A percentile compares a stretch with the other conserved stretches of the same genome.
These are phyloP conservation scores for Paramacrobiotus metropolitanus DNA, from an alignment of 1,140 invertebrate species.

Conservation along the genomic window DNA sequence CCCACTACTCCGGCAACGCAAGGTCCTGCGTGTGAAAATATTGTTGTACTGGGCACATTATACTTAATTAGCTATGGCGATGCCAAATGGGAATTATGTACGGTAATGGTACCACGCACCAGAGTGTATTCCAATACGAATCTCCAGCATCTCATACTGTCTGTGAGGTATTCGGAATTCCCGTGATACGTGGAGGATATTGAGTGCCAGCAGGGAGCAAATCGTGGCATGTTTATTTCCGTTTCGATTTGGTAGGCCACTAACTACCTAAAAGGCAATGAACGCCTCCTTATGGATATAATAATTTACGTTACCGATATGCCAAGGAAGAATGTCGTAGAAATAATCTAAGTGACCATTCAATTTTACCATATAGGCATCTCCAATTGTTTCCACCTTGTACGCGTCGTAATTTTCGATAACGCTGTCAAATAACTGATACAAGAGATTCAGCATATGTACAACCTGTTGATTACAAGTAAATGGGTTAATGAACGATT, in stretches of 20 bases:
- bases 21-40: background rate
- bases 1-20: background rate
- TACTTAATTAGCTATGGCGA: background rate
- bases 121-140: slow-evolving; percentile 84
- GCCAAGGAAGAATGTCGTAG: no score
- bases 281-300: background rate
- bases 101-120: slow-evolving; percentile 28
- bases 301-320: no score
- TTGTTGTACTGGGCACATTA: no score
- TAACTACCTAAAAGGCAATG: slow-evolving; percentile 23
- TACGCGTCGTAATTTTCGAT: slow-evolving; percentile 21
- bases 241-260: slow-evolving; percentile 32
- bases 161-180: slow-evolving; percentile 72
- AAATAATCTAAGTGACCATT: no score
- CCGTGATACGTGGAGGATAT: slow-evolving; percentile 54
- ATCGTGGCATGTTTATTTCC: slow-evolving; percentile 32
- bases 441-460: slow-evolving; percentile 20
- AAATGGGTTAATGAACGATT: no score
- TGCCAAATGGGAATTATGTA: background rate
- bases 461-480: no score
- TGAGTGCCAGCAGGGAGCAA: slow-evolving; percentile 56
- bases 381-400: slow-evolving; percentile 42
- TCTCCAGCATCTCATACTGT: slow-evolving; percentile 57
- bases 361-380: slow-evolving; percentile 57
- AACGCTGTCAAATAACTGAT: slow-evolving; percentile 21